phyloP scores from a whole-genome alignment of 2,797 vertebrate species.

The Gambelia wislizenii region DNA sequence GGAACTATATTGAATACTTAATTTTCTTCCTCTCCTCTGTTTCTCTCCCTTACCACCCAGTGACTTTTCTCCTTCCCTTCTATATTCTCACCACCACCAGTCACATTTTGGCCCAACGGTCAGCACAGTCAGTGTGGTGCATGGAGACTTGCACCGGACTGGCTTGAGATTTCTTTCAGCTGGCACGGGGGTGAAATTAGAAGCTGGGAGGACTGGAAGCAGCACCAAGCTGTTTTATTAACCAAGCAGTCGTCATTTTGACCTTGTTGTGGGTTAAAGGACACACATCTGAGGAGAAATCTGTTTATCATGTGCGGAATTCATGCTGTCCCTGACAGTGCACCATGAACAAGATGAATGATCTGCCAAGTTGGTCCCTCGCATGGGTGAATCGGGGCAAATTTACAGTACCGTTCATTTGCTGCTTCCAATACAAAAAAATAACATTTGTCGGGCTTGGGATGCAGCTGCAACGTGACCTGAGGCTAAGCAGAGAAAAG shows the following conservation, averaged over 20 bases:
- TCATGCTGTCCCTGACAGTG: slow-evolving; percentile 81
- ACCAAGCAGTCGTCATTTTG: slow-evolving; percentile 75
- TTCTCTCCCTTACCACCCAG: too few species aligned
- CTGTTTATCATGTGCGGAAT: slow-evolving; percentile 83
- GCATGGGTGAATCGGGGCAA: slow-evolving; percentile 82
- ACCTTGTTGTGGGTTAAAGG: slow-evolving; percentile 87
- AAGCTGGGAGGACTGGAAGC: slow-evolving; percentile 48
- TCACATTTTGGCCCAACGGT: neutral
- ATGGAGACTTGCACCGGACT: slow-evolving; percentile 57
- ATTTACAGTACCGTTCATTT: slow-evolving; percentile 78
- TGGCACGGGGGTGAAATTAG: slow-evolving; percentile 64
- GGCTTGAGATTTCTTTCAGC: slow-evolving; percentile 57
- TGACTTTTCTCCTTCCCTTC: too few species aligned
- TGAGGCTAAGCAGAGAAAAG: slow-evolving; percentile 65
- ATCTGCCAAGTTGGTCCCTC: slow-evolving; percentile 80
- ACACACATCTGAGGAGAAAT: slow-evolving; percentile 81
- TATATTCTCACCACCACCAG: neutral
- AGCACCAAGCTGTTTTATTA: slow-evolving; percentile 61
- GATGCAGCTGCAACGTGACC: slow-evolving; percentile 72
- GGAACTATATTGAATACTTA: slow-evolving; percentile 44
- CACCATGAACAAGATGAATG: slow-evolving; percentile 86
- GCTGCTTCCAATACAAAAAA: slow-evolving; percentile 78
- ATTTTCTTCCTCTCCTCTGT: neutral
- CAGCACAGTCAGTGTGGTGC: slow-evolving; percentile 35
- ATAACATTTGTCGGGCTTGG: slow-evolving; percentile 75